These are phyloP conservation scores for Nomada lathburiana DNA, from an alignment of 2,888 invertebrate species.

Conservation along the genomic window DNA sequence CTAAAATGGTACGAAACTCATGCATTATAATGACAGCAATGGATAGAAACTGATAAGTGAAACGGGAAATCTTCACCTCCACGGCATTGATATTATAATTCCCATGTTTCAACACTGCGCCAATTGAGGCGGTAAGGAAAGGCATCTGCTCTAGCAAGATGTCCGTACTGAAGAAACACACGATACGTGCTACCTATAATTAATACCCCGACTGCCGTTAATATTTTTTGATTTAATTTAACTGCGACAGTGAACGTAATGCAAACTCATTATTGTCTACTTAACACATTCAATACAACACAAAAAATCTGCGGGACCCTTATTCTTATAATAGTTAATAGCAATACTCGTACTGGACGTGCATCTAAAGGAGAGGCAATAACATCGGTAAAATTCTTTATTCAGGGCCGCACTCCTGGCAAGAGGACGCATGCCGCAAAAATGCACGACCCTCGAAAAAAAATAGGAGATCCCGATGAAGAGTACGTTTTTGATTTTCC, in stretches of 20 bases:
- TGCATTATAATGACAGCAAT: neutral
- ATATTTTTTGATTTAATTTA: neutral
- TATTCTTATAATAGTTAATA: too few species aligned
- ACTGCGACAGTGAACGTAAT: neutral
- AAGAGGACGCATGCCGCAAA: too few species aligned
- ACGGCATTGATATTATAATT: neutral
- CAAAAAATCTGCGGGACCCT: too few species aligned
- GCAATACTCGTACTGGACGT: too few species aligned
- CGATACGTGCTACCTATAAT: neutral
- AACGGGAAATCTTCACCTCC: constrained; percentile 1
- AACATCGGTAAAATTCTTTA: too few species aligned
- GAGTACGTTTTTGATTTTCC: too few species aligned
- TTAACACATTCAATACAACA: too few species aligned
- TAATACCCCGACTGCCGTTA: neutral
- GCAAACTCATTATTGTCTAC: neutral
- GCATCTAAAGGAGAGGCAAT: too few species aligned
- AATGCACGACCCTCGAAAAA: too few species aligned
- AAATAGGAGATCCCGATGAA: too few species aligned
- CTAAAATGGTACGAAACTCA: neutral
- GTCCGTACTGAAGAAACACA: neutral
- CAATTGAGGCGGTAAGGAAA: neutral
- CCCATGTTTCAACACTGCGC: neutral
- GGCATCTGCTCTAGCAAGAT: neutral
- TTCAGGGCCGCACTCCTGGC: too few species aligned
- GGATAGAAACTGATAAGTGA: neutral